phyloP scores from a whole-genome alignment of 1,140 invertebrate genomes.

The Apis dorsata region DNA sequence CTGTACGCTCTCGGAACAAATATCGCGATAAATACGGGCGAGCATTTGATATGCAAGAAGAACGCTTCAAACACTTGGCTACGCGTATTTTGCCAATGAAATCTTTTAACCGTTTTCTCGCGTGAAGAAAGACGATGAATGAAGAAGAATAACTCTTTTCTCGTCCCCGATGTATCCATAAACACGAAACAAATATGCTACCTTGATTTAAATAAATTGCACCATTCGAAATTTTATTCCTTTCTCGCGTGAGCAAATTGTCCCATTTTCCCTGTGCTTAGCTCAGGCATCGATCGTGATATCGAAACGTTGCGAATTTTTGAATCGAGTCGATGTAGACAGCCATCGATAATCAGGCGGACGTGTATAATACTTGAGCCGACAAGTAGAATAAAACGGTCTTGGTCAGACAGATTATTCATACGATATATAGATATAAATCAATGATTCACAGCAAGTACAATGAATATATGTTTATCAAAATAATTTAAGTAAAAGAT shows the following conservation, averaged over 20 bases:
- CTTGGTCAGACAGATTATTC: too few relatives aligned
- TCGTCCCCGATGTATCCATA: slow-evolving; percentile 44
- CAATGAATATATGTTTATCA: too few relatives aligned
- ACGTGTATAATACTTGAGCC: too few relatives aligned
- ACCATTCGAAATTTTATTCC: slow-evolving; percentile 18
- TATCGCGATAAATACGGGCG: slow-evolving; percentile 24
- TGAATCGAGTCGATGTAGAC: too few relatives aligned
- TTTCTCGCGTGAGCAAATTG: background rate
- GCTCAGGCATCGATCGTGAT: too few relatives aligned
- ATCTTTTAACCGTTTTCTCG: slow-evolving; percentile 32
- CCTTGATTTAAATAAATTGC: slow-evolving; percentile 47
- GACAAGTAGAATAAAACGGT: too few relatives aligned
- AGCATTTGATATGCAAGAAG: slow-evolving; percentile 35
- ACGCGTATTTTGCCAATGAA: slow-evolving; percentile 50
- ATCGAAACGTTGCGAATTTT: background rate
- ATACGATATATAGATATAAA: too few relatives aligned
- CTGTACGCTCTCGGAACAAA: background rate
- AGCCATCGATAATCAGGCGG: too few relatives aligned
- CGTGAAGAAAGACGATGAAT: background rate
- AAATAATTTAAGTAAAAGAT: too few relatives aligned
- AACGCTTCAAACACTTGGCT: slow-evolving; percentile 23
- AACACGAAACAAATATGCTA: slow-evolving; percentile 43
- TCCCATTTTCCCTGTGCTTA: background rate
- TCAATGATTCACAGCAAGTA: too few relatives aligned
- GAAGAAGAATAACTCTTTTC: slow-evolving; percentile 54